phyloP scores from a whole-genome alignment of 2,797 vertebrate genomes.

The Percopsis omiscomaycus region DNA sequence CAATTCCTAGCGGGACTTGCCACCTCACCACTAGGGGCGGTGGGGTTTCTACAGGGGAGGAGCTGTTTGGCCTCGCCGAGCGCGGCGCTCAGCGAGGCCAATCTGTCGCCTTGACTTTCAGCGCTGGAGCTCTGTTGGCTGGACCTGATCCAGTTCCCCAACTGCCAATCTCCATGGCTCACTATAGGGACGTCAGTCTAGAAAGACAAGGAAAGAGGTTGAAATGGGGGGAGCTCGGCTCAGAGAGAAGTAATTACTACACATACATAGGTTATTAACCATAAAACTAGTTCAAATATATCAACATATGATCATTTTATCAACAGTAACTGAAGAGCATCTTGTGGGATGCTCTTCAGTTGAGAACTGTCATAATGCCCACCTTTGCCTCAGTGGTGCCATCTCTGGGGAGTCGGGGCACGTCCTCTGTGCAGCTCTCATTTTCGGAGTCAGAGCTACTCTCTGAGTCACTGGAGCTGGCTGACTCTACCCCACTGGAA shows the following conservation, averaged over 20 bases:
- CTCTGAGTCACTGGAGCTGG: constrained; percentile 86
- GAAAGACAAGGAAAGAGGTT: constrained; percentile 13
- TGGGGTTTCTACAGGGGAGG: constrained; percentile 30
- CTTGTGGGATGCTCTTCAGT: too few relatives aligned
- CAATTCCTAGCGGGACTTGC: constrained; percentile 41
- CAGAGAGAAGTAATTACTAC: too few relatives aligned
- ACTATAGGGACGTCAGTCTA: constrained; percentile 78
- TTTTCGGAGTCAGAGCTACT: constrained; percentile 85
- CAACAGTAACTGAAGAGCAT: too few relatives aligned
- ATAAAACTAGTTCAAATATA: too few relatives aligned
- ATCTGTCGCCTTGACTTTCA: constrained; percentile 54
- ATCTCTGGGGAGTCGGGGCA: constrained; percentile 41
- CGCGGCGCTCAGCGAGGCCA: constrained; percentile 22
- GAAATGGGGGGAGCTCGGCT: background rate
- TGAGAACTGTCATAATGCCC: constrained; percentile 21
- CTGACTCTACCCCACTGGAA: constrained; percentile 81
- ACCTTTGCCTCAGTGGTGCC: constrained; percentile 75
- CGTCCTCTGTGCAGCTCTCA: constrained; percentile 78
- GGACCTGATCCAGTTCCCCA: constrained; percentile 85
- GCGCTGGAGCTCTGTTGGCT: constrained; percentile 74
- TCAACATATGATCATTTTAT: too few relatives aligned
- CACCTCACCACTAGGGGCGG: constrained; percentile 30
- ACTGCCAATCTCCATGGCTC: constrained; percentile 83
- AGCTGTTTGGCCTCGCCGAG: constrained; percentile 37
- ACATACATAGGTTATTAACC: too few relatives aligned